A percentile compares a stretch with the other conserved stretches of the same genome.
Evolutionary conservation across 1,140 invertebrate genomes (phyloP).

Genomic region (Tribolium castaneum): DNA sequence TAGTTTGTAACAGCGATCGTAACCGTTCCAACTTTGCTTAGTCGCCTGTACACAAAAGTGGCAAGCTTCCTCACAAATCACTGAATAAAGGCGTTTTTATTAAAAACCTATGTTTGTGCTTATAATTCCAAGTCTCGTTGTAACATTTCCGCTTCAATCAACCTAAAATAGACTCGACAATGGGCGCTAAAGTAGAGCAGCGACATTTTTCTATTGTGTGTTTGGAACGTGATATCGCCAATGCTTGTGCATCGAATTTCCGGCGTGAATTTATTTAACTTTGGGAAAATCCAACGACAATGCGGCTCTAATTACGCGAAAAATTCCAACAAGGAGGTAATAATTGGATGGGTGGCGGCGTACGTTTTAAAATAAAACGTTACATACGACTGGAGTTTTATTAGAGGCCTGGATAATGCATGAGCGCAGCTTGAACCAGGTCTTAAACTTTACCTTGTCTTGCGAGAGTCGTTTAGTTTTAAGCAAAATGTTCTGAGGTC

Average conservation of each 20-base stretch:
- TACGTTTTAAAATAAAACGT: not conserved
- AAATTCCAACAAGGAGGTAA: not conserved
- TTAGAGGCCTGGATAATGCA: not conserved
- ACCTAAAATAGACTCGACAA: conserved; percentile 12
- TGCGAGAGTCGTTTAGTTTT: too few relatives aligned
- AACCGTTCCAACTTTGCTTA: not conserved
- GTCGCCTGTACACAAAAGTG: not conserved
- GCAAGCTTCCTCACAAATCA: not conserved
- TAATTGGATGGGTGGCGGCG: not conserved
- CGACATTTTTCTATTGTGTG: not conserved
- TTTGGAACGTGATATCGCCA: not conserved
- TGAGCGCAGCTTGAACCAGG: not conserved
- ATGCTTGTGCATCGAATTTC: not conserved
- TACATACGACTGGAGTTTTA: too few relatives aligned
- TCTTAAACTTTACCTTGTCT: not conserved
- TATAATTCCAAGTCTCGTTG: conserved; percentile 7
- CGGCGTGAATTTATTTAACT: conserved; percentile 6
- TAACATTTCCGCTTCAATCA: conserved; percentile 15
- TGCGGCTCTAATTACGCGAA: not conserved
- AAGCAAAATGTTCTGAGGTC: too few relatives aligned
- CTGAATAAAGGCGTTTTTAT: not conserved
- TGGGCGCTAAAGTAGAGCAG: not conserved
- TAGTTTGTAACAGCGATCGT: not conserved
- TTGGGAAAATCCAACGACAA: not conserved
- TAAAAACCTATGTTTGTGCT: not conserved